phyloP scores from a whole-genome alignment of 1,140 invertebrate genomes.

The Dreissena polymorpha region DNA sequence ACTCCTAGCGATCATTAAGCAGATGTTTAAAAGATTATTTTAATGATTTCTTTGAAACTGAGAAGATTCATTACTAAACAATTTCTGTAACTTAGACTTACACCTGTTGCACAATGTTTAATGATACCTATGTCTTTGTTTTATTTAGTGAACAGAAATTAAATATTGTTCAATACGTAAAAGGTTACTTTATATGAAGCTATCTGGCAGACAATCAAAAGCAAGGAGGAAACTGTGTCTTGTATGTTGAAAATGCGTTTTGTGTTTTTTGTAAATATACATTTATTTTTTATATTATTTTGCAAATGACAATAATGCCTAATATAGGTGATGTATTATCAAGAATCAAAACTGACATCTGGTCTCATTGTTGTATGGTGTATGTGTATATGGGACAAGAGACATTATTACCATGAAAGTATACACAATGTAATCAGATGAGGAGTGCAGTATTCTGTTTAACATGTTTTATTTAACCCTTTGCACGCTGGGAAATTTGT shows the following conservation, averaged over 20 bases:
- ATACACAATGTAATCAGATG: not conserved
- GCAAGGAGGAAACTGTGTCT: not conserved
- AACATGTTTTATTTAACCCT: not conserved
- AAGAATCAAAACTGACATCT: not conserved
- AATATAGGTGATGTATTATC: not conserved
- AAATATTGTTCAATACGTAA: not conserved
- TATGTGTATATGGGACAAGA: not conserved
- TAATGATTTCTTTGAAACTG: slow-evolving; percentile 1
- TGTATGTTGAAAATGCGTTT: slow-evolving; percentile 4
- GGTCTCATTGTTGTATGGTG: not conserved
- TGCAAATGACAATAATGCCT: not conserved
- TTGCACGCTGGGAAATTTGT: no score
- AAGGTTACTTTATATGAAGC: not conserved
- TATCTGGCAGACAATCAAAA: not conserved
- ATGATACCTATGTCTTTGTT: not conserved
- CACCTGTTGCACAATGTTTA: not conserved
- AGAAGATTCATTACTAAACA: not conserved
- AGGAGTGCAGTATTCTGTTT: not conserved
- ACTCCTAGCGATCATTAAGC: no score
- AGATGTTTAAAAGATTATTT: no score
- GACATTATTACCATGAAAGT: not conserved
- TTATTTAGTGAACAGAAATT: not conserved
- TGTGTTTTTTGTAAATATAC: not conserved
- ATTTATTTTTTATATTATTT: slow-evolving; percentile 10
- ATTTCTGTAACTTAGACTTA: not conserved